These are phyloP conservation scores for Cricetomys ansorgei DNA, from an alignment of 2,113 vertebrate genomes.

Conservation along the genomic window DNA sequence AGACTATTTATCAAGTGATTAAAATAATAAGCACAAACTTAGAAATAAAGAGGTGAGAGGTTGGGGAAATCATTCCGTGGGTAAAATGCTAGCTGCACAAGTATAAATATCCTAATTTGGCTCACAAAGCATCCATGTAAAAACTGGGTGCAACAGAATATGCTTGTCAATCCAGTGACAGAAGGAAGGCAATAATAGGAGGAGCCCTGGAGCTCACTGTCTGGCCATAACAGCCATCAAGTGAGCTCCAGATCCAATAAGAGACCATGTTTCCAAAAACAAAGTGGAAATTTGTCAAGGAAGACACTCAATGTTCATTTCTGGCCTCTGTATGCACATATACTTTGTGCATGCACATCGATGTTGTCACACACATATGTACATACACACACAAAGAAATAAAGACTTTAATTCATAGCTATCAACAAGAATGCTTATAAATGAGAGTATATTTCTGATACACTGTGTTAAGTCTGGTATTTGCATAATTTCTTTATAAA, in stretches of 20 bases:
- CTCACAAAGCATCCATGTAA: not conserved
- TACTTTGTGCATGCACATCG: too few species aligned
- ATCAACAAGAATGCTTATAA: not conserved
- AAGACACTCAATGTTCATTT: not conserved
- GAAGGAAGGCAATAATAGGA: not conserved
- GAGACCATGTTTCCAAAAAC: not conserved
- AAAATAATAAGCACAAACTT: not conserved
- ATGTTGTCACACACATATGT: too few species aligned
- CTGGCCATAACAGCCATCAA: not conserved
- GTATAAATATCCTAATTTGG: not conserved
- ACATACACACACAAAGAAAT: not conserved
- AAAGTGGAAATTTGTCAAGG: not conserved
- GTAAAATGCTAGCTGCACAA: not conserved
- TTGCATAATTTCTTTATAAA: constrained; percentile 24
- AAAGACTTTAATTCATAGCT: not conserved
- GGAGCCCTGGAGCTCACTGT: not conserved
- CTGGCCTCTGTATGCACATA: not conserved
- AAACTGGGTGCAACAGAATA: not conserved
- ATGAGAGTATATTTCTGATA: not conserved
- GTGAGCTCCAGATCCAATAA: not conserved
- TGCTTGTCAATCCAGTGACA: not conserved
- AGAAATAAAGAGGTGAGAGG: not conserved
- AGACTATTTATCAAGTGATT: not conserved
- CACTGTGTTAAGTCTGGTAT: not conserved
- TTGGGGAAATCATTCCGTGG: not conserved